Conservation (phyloP, 1,140 invertebrate genomes). For the Charaxes varanes region DNA sequence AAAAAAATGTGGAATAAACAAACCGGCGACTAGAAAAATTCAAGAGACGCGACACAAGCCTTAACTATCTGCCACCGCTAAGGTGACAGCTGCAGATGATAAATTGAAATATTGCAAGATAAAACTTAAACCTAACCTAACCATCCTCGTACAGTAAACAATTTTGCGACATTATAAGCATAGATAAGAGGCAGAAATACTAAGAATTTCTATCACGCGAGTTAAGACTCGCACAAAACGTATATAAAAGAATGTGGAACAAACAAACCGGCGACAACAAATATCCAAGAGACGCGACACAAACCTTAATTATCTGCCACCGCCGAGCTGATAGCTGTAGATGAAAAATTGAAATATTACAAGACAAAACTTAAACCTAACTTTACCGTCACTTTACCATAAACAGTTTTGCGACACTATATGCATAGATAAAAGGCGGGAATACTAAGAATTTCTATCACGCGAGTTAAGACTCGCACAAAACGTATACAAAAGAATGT, state of each 20-base stretch:
- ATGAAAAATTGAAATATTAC: constrained; percentile 72
- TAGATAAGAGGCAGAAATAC: constrained; percentile 36
- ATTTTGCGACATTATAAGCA: constrained; percentile 26
- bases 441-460: constrained; percentile 65
- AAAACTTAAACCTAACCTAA: no score
- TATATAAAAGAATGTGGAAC: constrained; percentile 67
- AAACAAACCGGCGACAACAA: constrained; percentile 58
- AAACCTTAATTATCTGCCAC: constrained; percentile 61
- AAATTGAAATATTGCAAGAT: constrained; percentile 72
- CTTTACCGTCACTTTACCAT: no score
- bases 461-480: constrained; percentile 47
- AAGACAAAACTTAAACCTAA: constrained; percentile 71
- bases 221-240: constrained; percentile 55
- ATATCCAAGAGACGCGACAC: constrained; percentile 50
- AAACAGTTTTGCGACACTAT: constrained; percentile 13
- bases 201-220: constrained; percentile 61
- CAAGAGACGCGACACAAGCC: constrained; percentile 39
- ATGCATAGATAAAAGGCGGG: constrained; percentile 32
- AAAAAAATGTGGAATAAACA: no score
- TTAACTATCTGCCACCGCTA: constrained; percentile 64
- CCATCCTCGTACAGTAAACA: no score
- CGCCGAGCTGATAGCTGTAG: constrained; percentile 65
- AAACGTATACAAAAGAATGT: constrained; percentile 68
- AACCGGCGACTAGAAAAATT: constrained; percentile 60
- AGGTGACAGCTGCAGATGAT: constrained; percentile 70